Base-by-base conservation (phyloP, 1,140 invertebrate genomes). In the Planococcus citri region DNA sequence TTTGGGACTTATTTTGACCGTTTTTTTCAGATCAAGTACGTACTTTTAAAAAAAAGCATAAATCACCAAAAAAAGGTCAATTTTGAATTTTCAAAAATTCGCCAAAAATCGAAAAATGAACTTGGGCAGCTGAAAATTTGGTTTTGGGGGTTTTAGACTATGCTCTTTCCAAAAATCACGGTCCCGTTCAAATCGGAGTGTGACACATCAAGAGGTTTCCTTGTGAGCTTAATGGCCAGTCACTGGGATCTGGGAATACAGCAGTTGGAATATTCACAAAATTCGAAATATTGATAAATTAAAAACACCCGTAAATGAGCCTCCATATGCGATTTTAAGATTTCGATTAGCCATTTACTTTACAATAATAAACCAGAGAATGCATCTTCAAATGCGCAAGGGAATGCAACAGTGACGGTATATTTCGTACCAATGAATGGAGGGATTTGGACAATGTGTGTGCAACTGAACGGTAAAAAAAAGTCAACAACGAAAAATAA, bases 391-490 rank as follows among this genome's bases (percentile, higher is more conserved):
- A 12, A 3, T 3, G 29, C 12, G 3, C 29, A 58, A n/a, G 21
- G 3, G 6, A 58, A 58, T 33, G 29, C 29, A 33, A 33, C 29
- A 33, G 29, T 33, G 3, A 33, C 29, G 29, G 12, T 33, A 33
- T 33, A 33, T 33, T 12, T 33, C 12, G 29, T 33, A 6, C 29
- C 29, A 33, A 33, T 33, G 29, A 33, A 33, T 33, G 29, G 29
- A 6, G 29, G 29, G 12, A 33, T 33, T 33, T 33, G 29, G 29
- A 33, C 29, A 12, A 33, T 33, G 29, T 33, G 29, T 33, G 29
- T 33, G 3, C 29, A 33, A 33, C 12, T 33, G 12, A 33, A 33
- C 12, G 29, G 29, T 89, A 79, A 79, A 77, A 71, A 51, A n/a
- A 20, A 69, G 12, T 27, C 1, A n/a, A 0, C 1, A 17, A n/a